Base-by-base conservation (phyloP, 2,797 vertebrate species). In the Xenopus petersii region DNA sequence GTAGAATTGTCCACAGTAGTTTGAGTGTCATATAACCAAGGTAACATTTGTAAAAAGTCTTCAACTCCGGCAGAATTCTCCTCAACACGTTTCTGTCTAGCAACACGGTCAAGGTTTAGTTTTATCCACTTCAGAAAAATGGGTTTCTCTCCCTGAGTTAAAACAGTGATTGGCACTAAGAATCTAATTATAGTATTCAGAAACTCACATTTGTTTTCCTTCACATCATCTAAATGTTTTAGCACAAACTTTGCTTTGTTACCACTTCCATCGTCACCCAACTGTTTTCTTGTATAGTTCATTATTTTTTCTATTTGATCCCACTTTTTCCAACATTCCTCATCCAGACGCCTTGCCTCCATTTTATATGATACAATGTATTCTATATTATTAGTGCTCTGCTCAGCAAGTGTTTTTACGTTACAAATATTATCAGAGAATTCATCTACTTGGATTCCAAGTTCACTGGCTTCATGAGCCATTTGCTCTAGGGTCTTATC, bases 41-140 rank as follows among this genome's bases (percentile, higher is more conserved):
- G 91, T 88, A 95, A 89, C 77, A 95, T 93, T 61, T 92, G 87
- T 63, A 94, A 77, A 75, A 94, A 95, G 78, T 94, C 92, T 67
- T 94, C 92, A 73, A 93, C 87, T 1, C 89, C 89, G 17, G 94
- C 77, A 33, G 69, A 77, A 54, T 69, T 87, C 8, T 78, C 86
- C 73, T 89, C 74, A 88, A 88, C 21, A 91, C 87, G 67, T 5
- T 81, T 85, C 58, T 72, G 12, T 4, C 81, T 88, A 10, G 89
- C 87, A 15, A 88, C 5, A 6, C 84, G 82, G 12, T 85, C 75
- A 65, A 95, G 88, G n/a, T 80, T 87, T 65, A 90, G 81, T 80
- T 87, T 94, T 87, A 94, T 88, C 93, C 92, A 94, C 65, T 80
- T 85, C 12, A 95, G 83, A 74, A 95, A 95, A 75, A 84, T 93